Evolutionary conservation across 2,113 vertebrate species (phyloP).

Genomic region (Embiotoca jacksoni): DNA sequence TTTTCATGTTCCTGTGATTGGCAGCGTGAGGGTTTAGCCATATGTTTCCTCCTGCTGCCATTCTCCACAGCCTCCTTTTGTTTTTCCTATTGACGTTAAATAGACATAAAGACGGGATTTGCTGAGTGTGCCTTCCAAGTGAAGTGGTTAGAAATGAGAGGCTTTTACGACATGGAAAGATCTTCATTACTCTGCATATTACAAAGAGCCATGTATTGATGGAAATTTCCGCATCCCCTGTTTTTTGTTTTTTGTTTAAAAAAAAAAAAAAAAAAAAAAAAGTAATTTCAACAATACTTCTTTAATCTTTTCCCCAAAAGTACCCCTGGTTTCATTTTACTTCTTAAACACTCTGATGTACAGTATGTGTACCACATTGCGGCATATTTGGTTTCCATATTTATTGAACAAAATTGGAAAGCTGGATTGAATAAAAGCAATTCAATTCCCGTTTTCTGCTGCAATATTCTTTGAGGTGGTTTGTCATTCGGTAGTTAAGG

Average conservation of each 20-base stretch:
- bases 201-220: conserved; percentile 56
- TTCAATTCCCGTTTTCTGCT: conserved; percentile 43
- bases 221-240: conserved; percentile 62
- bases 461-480: conserved; percentile 53
- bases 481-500: conserved; percentile 45
- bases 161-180: conserved; percentile 72
- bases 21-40: conserved; percentile 63
- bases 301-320: conserved; percentile 38
- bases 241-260: not conserved
- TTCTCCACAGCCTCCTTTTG: conserved; percentile 58
- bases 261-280: conserved; percentile 25
- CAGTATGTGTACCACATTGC: conserved; percentile 12
- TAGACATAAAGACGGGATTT: conserved; percentile 60
- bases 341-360: conserved; percentile 12
- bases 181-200: conserved; percentile 63
- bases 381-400: conserved; percentile 48
- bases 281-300: conserved; percentile 53
- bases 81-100: conserved; percentile 70
- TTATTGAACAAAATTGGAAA: conserved; percentile 30
- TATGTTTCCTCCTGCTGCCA: conserved; percentile 65
- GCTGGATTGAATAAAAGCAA: conserved; percentile 39
- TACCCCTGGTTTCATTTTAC: conserved; percentile 26
- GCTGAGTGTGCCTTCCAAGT: conserved; percentile 58
- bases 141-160: conserved; percentile 67
- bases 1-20: conserved; percentile 72